Base-by-base conservation (phyloP, 2,888 invertebrate genomes). In the Hololepta plana region DNA sequence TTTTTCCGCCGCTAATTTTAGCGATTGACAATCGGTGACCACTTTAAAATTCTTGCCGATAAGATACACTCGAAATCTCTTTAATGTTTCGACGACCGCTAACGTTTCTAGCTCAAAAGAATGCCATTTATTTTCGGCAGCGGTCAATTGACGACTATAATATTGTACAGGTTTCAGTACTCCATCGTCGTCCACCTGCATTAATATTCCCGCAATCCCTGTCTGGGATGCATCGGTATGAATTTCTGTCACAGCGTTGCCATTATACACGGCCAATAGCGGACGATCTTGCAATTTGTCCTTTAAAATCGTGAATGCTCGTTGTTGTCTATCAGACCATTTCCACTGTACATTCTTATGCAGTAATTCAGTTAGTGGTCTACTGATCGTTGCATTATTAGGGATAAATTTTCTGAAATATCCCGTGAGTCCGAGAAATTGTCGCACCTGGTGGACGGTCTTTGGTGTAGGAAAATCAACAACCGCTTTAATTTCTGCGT, bases 161-260 rank as follows among this genome's bases (percentile, higher is more conserved):
- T 43, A 50, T 4, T 34, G 31, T 5, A 49, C 35, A 8, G 35
- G 35, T 13, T 34, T 24, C 16, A 34, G 21, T 7, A 23, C 15
- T 20, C 29, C 24, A 14, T 32, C 34, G 15, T 27, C 17, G 21
- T 38, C 33, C 22, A 26, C 17, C 30, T 43, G 43, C 7, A 44
- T 13, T 8, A 44, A 23, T 4, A 42, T 37, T 3, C 35, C 42
- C 2, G 35, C 40, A 3, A 41, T 7, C 2, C 45, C 43, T 4
- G 22, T 4, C 15, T 32, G 25, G 24, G 39, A 39, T 8, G 42
- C 43, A 31, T 45, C 42, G 3, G 40, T 44, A 30, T 44, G 44
- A n/a, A 42, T n/a, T 26, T 44, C 39, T 5, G 36, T 43, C 8
- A 31, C 27, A 4, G 28, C 27, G 2, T 26, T 19, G 14, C 31